Percentiles rank a stretch among this genome's conserved stretches.
phyloP scores from a whole-genome alignment of 2,797 vertebrate species.

The Hemibagrus guttatus region DNA sequence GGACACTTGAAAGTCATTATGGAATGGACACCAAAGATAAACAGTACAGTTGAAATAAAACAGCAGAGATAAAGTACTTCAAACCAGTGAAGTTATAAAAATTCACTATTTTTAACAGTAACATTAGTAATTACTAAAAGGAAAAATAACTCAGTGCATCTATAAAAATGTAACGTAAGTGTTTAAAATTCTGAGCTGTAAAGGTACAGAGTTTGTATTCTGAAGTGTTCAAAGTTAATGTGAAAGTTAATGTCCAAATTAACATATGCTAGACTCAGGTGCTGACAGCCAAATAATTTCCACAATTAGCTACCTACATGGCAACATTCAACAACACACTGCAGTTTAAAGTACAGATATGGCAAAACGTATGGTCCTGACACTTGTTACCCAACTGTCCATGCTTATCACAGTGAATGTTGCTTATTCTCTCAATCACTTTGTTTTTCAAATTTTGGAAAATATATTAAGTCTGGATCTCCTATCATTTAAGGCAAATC shows the following conservation, averaged over 20 bases:
- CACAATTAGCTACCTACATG: background rate
- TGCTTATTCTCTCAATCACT: background rate
- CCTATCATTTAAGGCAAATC: background rate
- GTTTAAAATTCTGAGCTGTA: background rate
- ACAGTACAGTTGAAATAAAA: constrained; percentile 8
- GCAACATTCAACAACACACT: background rate
- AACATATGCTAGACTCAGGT: background rate
- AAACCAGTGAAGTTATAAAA: background rate
- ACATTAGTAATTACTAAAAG: background rate
- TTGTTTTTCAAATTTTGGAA: background rate
- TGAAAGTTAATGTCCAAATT: background rate
- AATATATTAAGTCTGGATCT: background rate
- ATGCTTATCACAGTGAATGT: background rate
- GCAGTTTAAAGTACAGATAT: background rate
- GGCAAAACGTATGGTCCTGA: background rate
- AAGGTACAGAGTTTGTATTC: background rate
- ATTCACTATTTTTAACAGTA: background rate
- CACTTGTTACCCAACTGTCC: background rate
- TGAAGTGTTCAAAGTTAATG: background rate
- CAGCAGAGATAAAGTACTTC: background rate
- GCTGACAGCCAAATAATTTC: background rate
- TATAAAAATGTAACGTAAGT: background rate
- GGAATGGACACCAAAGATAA: background rate
- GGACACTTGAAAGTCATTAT: background rate
- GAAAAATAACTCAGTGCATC: background rate